These are phyloP conservation scores for Cephus rjabovi DNA, from an alignment of 2,888 invertebrate genomes.

Conservation along the genomic window DNA sequence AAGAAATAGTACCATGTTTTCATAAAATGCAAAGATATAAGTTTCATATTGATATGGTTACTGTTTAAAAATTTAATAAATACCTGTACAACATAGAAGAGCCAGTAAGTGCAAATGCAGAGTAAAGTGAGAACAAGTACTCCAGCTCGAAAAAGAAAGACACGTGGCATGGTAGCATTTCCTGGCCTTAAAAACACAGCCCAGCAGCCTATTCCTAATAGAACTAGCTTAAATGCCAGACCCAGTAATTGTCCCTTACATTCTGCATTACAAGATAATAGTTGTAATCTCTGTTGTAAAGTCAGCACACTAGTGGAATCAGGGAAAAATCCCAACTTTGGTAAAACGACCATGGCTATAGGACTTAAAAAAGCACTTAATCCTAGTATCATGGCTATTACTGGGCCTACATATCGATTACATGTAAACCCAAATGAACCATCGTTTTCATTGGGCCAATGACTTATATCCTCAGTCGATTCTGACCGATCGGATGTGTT, in stretches of 20 bases:
- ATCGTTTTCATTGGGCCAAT: slow-evolving; percentile 82
- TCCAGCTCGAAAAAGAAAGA: slow-evolving; percentile 90
- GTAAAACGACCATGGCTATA: slow-evolving; percentile 93
- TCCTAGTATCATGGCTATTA: slow-evolving; percentile 82
- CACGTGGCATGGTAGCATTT: slow-evolving; percentile 89
- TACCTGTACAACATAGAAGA: slow-evolving; percentile 94
- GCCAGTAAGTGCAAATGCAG: slow-evolving; percentile 96
- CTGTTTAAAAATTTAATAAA: background rate
- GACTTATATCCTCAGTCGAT: slow-evolving; percentile 90
- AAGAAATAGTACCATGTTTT: slow-evolving; percentile 3
- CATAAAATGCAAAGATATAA: background rate
- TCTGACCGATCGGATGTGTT: slow-evolving; percentile 96
- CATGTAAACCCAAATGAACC: slow-evolving; percentile 79
- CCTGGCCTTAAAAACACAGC: slow-evolving; percentile 89
- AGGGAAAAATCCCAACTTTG: slow-evolving; percentile 88
- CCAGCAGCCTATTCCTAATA: slow-evolving; percentile 92
- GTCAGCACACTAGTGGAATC: slow-evolving; percentile 76
- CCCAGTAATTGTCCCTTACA: slow-evolving; percentile 95
- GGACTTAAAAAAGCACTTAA: slow-evolving; percentile 91
- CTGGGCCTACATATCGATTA: slow-evolving; percentile 85
- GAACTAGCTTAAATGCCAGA: slow-evolving; percentile 89
- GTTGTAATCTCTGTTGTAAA: slow-evolving; percentile 76
- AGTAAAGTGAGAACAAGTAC: slow-evolving; percentile 90
- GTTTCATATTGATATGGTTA: background rate
- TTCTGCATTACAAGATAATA: slow-evolving; percentile 89